Evolutionary conservation across 2,797 vertebrate species (phyloP).

Genomic region (Sebastes goodei): DNA sequence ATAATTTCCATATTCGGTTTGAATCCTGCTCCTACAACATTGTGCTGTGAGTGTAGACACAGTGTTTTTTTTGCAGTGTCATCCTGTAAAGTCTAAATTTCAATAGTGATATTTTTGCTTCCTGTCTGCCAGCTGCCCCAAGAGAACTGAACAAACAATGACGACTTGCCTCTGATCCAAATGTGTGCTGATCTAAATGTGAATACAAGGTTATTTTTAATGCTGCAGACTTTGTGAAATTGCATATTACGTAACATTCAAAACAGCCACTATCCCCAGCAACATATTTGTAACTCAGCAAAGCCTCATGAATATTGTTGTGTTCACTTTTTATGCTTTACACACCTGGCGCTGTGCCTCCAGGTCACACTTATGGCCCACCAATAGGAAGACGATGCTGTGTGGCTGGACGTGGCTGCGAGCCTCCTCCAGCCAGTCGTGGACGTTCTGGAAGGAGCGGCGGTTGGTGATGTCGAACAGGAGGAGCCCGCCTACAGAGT

Average conservation of each 20-base stretch:
- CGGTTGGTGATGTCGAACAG: conserved; percentile 99
- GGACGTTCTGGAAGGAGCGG: conserved; percentile 97
- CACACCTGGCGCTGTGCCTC: conserved; percentile 90
- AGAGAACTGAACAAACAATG: conserved; percentile 3
- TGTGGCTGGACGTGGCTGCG: conserved; percentile 96
- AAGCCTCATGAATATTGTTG: not conserved
- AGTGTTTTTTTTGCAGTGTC: conserved; percentile 16
- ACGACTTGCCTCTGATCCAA: conserved; percentile 9
- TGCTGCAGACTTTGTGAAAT: not conserved
- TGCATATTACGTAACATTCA: not conserved
- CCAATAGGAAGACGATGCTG: conserved; percentile 97
- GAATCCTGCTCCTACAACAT: not conserved
- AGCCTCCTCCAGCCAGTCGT: conserved; percentile 98
- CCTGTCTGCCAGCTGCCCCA: not conserved
- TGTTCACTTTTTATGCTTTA: not conserved
- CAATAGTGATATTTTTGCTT: conserved; percentile 29
- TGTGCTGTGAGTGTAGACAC: not conserved
- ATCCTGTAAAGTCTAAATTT: conserved; percentile 6
- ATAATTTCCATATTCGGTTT: too few species aligned
- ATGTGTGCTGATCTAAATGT: conserved; percentile 29
- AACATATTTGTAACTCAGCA: not conserved
- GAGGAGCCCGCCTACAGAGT: conserved; percentile 97
- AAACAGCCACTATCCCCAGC: not conserved
- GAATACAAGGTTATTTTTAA: conserved; percentile 39
- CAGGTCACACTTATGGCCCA: conserved; percentile 98